A percentile compares a stretch with the other conserved stretches of the same genome.
These are phyloP conservation scores for Druon quercuslanigerum DNA, from an alignment of 1,140 invertebrate species.

Conservation along the genomic window DNA sequence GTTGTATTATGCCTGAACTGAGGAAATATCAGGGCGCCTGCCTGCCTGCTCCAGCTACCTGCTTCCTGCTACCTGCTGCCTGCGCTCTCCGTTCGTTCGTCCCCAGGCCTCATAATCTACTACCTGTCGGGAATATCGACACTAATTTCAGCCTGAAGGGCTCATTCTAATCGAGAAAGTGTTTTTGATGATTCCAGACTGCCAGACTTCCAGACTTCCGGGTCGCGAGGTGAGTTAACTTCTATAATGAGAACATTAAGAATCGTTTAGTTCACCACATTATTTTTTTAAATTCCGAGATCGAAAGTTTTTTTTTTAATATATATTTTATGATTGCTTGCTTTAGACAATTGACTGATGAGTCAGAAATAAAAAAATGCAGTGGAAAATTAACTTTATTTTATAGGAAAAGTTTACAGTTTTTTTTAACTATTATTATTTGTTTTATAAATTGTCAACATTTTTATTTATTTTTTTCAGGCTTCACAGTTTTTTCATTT, in stretches of 20 bases:
- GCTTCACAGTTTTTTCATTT: too few species aligned
- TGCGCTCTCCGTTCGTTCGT: slow-evolving; percentile 21
- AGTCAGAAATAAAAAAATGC: too few species aligned
- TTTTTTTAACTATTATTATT: too few species aligned
- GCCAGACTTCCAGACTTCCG: background rate
- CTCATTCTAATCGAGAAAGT: slow-evolving; percentile 20
- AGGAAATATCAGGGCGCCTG: background rate
- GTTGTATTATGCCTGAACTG: background rate
- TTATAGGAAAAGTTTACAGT: too few species aligned
- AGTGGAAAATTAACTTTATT: too few species aligned
- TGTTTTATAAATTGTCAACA: too few species aligned
- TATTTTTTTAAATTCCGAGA: background rate
- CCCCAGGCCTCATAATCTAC: slow-evolving; percentile 19
- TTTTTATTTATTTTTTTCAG: too few species aligned
- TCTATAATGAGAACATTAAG: background rate
- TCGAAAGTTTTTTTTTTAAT: too few species aligned
- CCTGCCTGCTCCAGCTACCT: background rate
- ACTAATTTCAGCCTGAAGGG: slow-evolving; percentile 10
- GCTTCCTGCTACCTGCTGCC: slow-evolving; percentile 7
- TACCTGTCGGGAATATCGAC: background rate
- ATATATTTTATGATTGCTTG: too few species aligned
- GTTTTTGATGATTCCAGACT: background rate
- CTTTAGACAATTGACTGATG: too few species aligned
- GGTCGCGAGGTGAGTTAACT: background rate
- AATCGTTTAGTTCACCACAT: background rate